These are phyloP conservation scores for Tachina fera DNA, from an alignment of 2,888 invertebrate genomes.

Conservation along the genomic window DNA sequence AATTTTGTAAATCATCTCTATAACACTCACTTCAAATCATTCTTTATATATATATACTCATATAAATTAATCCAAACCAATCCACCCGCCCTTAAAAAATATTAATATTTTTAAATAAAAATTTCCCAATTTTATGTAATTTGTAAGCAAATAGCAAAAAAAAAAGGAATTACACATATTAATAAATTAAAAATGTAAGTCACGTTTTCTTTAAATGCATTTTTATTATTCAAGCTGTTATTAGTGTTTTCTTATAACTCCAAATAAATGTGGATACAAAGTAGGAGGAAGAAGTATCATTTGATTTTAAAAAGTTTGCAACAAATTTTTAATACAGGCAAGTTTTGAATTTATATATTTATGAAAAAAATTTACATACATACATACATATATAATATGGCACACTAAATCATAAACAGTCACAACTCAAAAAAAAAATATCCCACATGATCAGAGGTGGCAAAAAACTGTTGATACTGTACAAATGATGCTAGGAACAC, in stretches of 20 bases:
- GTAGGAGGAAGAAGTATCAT: too few relatives aligned
- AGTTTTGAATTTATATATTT: too few relatives aligned
- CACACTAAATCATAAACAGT: too few relatives aligned
- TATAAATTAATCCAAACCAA: constrained; percentile 4
- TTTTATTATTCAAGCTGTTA: constrained; percentile 2
- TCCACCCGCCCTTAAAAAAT: constrained; percentile 7
- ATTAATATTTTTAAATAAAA: constrained; percentile 29
- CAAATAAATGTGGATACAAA: too few relatives aligned
- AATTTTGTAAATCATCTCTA: constrained; percentile 10
- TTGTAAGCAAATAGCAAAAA: constrained; percentile 30
- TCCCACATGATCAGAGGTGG: too few relatives aligned
- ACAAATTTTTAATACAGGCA: too few relatives aligned
- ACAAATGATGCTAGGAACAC: too few relatives aligned
- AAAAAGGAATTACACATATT: constrained; percentile 1
- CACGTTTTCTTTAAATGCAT: constrained; percentile 56
- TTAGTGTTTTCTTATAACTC: neutral
- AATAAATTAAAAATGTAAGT: constrained; percentile 60
- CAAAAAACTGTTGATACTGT: too few relatives aligned
- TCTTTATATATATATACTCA: neutral
- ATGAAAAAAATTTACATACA: too few relatives aligned
- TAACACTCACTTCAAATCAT: neutral
- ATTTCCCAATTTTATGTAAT: constrained; percentile 32
- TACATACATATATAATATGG: too few relatives aligned
- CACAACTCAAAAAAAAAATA: too few relatives aligned
- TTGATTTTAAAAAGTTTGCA: too few relatives aligned